Percentiles rank a stretch among this genome's conserved stretches.
These are phyloP conservation scores for Aphelenchoides bicaudatus DNA, from an alignment of 2,888 invertebrate genomes.

Conservation along the genomic window DNA sequence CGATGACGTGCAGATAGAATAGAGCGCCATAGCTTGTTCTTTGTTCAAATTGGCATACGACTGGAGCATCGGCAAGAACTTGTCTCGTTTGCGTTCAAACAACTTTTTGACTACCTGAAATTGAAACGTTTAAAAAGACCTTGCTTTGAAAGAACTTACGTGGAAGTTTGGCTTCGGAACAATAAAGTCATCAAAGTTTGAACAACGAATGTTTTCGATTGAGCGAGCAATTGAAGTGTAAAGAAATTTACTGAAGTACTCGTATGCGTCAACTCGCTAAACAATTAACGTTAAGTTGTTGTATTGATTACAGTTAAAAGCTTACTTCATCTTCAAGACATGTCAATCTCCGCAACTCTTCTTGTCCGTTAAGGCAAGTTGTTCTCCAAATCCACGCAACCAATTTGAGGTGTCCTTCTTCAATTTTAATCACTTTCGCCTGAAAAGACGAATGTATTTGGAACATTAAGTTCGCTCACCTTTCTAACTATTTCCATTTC, in stretches of 20 bases:
- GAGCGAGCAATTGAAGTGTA: too few species aligned
- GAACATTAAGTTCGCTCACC: too few species aligned
- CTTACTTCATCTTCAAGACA: too few species aligned
- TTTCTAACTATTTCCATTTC: too few species aligned
- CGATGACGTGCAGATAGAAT: background rate
- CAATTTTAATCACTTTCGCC: too few species aligned
- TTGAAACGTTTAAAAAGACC: background rate
- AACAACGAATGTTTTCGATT: background rate
- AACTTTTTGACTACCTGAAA: background rate
- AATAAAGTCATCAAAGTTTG: background rate
- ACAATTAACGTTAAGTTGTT: too few species aligned
- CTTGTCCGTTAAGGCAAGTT: too few species aligned
- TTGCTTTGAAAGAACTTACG: background rate
- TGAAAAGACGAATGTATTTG: too few species aligned
- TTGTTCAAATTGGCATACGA: conserved; percentile 2
- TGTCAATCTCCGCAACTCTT: too few species aligned
- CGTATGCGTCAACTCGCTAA: background rate
- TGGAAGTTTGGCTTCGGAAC: background rate
- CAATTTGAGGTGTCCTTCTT: too few species aligned
- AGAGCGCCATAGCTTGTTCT: conserved; percentile 11
- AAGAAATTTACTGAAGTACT: background rate
- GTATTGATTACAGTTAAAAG: too few species aligned
- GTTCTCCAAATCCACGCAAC: too few species aligned
- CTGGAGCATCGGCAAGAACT: background rate
- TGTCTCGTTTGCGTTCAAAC: background rate